These are phyloP conservation scores for Threskiornis aethiopicus DNA, from an alignment of 2,797 vertebrate genomes.

Conservation along the genomic window DNA sequence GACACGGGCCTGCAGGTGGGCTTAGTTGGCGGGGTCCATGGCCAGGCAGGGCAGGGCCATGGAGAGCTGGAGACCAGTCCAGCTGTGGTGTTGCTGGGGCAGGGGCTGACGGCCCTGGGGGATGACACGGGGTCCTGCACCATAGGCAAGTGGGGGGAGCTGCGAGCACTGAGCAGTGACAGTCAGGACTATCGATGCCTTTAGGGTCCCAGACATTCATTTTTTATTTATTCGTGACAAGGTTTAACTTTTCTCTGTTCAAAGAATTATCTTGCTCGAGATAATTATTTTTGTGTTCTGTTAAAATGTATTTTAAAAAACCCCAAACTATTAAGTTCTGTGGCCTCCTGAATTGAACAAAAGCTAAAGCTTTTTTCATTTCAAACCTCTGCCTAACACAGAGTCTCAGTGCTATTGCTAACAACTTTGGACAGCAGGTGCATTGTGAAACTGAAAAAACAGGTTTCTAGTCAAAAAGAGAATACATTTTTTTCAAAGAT, in stretches of 20 bases:
- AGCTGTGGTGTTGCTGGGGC: accelerated
- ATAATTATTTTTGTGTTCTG: not conserved
- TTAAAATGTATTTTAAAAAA: not conserved
- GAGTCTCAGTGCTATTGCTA: not conserved
- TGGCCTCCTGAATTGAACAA: not conserved
- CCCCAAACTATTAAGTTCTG: accelerated
- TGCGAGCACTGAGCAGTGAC: accelerated
- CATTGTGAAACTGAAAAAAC: not conserved
- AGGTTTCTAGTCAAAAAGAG: not conserved
- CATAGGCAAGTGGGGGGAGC: accelerated
- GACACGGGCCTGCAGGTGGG: no score
- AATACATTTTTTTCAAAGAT: not conserved
- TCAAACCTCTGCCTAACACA: not conserved
- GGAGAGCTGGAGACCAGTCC: not conserved
- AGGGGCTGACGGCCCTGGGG: not conserved
- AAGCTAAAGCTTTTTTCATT: not conserved
- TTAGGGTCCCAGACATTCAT: not conserved
- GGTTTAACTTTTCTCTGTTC: not conserved
- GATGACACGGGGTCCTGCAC: not conserved
- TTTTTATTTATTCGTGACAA: not conserved
- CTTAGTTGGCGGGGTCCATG: accelerated
- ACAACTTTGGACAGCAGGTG: not conserved
- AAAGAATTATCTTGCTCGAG: not conserved
- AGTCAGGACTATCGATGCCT: not conserved
- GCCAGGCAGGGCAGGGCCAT: no score